Percentiles rank a stretch among this genome's conserved stretches.
These are phyloP conservation scores for Aphaenogaster floridana DNA, from an alignment of 1,140 invertebrate species.

Conservation along the genomic window DNA sequence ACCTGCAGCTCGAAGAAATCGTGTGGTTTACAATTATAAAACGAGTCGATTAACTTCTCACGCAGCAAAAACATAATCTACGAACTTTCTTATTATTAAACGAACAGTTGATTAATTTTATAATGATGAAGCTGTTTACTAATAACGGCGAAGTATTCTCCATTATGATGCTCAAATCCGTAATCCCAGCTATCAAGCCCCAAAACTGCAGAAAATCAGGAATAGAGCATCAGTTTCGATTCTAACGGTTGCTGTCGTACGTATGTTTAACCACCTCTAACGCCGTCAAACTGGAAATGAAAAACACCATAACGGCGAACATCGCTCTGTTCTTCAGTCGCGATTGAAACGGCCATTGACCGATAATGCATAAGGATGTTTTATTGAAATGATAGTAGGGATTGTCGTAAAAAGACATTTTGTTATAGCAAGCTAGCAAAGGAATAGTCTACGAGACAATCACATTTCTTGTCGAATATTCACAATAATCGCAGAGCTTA, in stretches of 20 bases:
- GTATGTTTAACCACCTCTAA: conserved; percentile 13
- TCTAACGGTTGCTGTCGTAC: not conserved
- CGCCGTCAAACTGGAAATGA: not conserved
- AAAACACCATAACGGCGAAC: not conserved
- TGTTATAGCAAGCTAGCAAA: not conserved
- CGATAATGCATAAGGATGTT: not conserved
- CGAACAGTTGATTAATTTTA: conserved; percentile 32
- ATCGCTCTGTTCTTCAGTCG: not conserved
- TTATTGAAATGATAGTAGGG: conserved; percentile 34
- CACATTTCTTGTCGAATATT: conserved; percentile 25
- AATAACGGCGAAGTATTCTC: not conserved
- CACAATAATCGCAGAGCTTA: not conserved
- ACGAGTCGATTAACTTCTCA: not conserved
- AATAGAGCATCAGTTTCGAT: not conserved
- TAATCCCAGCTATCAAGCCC: conserved; percentile 3
- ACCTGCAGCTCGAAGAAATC: conserved; percentile 21
- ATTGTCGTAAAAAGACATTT: conserved; percentile 50
- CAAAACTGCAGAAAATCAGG: not conserved
- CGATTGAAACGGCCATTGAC: conserved; percentile 38
- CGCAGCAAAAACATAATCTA: not conserved
- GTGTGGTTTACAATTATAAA: conserved; percentile 10
- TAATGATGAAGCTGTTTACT: not conserved
- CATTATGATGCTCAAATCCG: conserved; percentile 26
- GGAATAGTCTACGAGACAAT: not conserved
- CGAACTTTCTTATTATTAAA: conserved; percentile 36